Evolutionary conservation across 2,888 invertebrate species (phyloP), one percentile per base, ranked within the genome.

Genomic region (Andrena minutula): DNA sequence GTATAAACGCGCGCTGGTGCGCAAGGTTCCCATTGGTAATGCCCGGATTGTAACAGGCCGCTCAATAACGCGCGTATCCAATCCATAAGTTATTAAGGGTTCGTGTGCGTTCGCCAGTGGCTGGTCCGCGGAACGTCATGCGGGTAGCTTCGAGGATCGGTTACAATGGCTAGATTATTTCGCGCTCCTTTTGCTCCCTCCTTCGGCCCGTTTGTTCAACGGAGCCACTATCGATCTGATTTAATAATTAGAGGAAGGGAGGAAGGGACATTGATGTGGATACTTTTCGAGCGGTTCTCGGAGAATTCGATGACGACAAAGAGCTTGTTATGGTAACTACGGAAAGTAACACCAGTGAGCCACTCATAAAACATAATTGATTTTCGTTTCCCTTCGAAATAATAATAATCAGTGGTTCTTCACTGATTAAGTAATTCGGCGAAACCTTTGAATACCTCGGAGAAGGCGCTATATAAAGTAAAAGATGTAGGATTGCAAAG

Each of bases 61-160:
- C 87, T 92, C 92, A 90, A 92, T 92, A 91, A 91, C 90, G 90
- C 84, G 89, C 82, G 85, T 80, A 84, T 91, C 89, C 90, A 88
- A 92, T 92, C 91, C 90, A 92, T 91, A 90, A 92, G 91, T 92
- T 92, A 92, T 92, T 91, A 91, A 92, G 82, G 91, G 90, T 72
- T 90, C 91, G 89, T 90, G 88, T 88, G 91, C 89, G 90, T 91
- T 88, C 86, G 84, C 84, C 85, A 85, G 80, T 84, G 85, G 82
- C 83, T 82, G 86, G 84, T 77, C 79, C 41, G 32, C 74, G 61
- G 53, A 75, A 71, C 75, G 70, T 84, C 88, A 91, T 90, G 89
- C 89, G 89, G 90, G 89, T 90, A 89, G 89, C 82, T 89, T 85
- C 86, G 76, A 87, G 86, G 89, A 91, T 91, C 90, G 88, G 90